These are phyloP conservation scores for Tragelaphus imberbis DNA, from an alignment of 2,113 vertebrate genomes.

Conservation along the genomic window DNA sequence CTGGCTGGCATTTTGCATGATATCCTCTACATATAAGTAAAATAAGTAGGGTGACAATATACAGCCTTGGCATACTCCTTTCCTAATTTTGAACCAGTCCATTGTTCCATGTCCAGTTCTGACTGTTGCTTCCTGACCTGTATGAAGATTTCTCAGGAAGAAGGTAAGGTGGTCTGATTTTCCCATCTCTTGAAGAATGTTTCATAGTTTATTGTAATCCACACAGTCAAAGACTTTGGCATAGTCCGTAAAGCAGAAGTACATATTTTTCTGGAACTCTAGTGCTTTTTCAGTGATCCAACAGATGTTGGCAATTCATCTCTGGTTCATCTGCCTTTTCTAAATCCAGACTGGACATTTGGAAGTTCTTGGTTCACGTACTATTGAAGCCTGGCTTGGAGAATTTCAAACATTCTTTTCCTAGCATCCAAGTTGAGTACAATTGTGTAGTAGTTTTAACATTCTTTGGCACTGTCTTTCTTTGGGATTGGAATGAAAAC, in stretches of 20 bases:
- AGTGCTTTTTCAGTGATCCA: not conserved
- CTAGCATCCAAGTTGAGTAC: not conserved
- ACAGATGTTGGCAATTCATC: not conserved
- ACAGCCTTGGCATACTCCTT: not conserved
- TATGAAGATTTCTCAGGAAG: not conserved
- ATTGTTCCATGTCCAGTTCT: not conserved
- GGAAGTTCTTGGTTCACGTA: not conserved
- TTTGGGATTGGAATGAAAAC: not conserved
- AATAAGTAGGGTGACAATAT: not conserved
- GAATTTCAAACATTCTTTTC: not conserved
- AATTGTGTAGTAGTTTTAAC: not conserved
- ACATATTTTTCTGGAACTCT: not conserved
- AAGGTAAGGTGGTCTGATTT: not conserved
- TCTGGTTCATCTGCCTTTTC: not conserved
- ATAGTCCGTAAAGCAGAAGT: not conserved
- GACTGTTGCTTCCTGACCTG: not conserved
- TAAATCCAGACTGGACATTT: not conserved
- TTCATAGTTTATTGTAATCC: not conserved
- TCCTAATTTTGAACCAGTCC: not conserved
- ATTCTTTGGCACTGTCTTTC: not conserved
- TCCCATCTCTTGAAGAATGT: not conserved
- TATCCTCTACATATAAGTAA: not conserved
- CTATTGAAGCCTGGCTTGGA: not conserved
- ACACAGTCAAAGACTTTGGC: not conserved
- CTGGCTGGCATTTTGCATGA: fast-evolving